These are phyloP conservation scores for Laticauda colubrina DNA, from an alignment of 2,113 vertebrate genomes.

Conservation along the genomic window DNA sequence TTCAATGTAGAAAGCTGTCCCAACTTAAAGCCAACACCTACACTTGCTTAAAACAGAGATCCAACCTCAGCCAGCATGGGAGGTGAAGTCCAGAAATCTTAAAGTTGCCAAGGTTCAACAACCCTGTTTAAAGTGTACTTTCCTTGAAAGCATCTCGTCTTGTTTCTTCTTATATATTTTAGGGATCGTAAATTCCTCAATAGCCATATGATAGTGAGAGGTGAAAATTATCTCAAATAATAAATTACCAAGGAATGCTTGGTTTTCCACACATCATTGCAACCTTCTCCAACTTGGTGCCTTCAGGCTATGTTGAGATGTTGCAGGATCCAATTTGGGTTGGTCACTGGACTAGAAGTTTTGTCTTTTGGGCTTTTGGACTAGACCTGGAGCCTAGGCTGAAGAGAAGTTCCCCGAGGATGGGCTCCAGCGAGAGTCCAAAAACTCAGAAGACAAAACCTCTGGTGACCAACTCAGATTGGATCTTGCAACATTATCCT, in stretches of 20 bases:
- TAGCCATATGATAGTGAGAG: not conserved
- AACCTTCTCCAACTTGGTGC: not conserved
- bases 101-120: not conserved
- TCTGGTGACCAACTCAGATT: too few species aligned
- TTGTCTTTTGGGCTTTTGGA: too few species aligned
- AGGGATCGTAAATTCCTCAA: not conserved
- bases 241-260: not conserved
- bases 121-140: not conserved
- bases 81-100: not conserved
- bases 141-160: not conserved
- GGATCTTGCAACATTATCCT: too few species aligned
- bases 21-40: not conserved
- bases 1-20: not conserved
- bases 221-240: not conserved
- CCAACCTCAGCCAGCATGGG: not conserved
- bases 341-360: too few species aligned
- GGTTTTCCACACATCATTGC: not conserved
- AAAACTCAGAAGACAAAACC: too few species aligned
- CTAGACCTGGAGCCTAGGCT: too few species aligned
- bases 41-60: not conserved
- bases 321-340: too few species aligned
- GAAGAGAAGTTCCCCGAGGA: too few species aligned
- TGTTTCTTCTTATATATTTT: not conserved
- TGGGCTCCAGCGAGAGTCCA: too few species aligned
- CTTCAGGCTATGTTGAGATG: not conserved